Evolutionary conservation across 2,888 invertebrate genomes (phyloP).

Genomic region (Morpho deidamia): DNA sequence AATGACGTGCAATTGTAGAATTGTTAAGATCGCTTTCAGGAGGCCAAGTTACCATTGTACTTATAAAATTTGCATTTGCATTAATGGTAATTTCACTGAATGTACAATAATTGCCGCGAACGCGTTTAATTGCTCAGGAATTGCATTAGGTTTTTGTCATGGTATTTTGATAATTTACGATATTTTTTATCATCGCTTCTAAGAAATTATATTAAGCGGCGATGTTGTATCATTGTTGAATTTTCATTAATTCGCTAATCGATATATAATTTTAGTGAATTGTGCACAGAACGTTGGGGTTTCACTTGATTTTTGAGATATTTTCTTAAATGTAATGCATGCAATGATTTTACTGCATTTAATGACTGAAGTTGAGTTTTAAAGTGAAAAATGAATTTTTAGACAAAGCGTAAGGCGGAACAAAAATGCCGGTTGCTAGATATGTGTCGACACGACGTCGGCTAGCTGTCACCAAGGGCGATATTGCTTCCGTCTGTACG

Average conservation of each 20-base stretch:
- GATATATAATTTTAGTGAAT: constrained; percentile 62
- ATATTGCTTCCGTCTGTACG: constrained; percentile 30
- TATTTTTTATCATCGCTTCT: constrained; percentile 57
- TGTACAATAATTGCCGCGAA: constrained; percentile 33
- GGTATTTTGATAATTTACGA: constrained; percentile 57
- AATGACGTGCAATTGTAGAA: background rate
- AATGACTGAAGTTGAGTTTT: constrained; percentile 67
- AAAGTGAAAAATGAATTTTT: constrained; percentile 46
- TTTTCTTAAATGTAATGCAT: constrained; percentile 69
- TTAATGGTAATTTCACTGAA: constrained; percentile 20
- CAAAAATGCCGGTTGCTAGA: constrained; percentile 10
- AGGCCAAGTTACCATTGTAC: background rate
- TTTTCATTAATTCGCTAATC: constrained; percentile 56
- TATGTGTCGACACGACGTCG: background rate
- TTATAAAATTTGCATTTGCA: background rate
- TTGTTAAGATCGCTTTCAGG: background rate
- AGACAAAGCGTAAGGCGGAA: constrained; percentile 36
- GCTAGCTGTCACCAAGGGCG: constrained; percentile 1
- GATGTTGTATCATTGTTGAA: constrained; percentile 66
- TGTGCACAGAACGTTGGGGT: constrained; percentile 75
- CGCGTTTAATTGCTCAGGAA: constrained; percentile 66
- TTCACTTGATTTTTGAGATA: constrained; percentile 75
- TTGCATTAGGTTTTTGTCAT: constrained; percentile 64
- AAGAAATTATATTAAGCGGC: constrained; percentile 42
- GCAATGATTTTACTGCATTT: constrained; percentile 66